phyloP scores from a whole-genome alignment of 2,888 invertebrate genomes.

The Bombylius discolor region DNA sequence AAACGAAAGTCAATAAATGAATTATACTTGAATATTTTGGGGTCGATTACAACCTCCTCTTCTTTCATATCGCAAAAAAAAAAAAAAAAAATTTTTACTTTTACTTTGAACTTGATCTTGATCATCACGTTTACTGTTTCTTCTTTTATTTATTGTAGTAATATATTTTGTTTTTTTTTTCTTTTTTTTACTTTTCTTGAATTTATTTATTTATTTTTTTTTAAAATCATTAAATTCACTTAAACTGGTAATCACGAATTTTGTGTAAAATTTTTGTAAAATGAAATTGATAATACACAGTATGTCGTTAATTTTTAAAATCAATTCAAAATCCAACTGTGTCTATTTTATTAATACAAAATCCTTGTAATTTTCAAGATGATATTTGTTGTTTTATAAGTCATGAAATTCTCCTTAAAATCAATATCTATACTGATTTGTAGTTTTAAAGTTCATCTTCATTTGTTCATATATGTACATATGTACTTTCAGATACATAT shows the following conservation, averaged over 20 bases:
- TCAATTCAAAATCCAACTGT: neutral
- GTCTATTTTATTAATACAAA: no score
- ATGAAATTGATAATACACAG: neutral
- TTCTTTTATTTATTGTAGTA: no score
- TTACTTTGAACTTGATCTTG: conserved; percentile 6
- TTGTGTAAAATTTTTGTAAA: neutral
- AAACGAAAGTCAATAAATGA: neutral
- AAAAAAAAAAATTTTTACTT: conserved; percentile 1
- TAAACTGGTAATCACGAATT: neutral
- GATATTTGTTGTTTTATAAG: no score
- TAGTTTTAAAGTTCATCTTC: no score
- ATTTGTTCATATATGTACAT: no score
- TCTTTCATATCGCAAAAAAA: neutral
- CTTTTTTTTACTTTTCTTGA: no score
- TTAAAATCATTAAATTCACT: no score
- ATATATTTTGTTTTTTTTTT: neutral
- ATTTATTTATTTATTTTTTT: neutral
- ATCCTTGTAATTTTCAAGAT: no score
- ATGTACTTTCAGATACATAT: no score
- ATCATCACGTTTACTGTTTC: neutral
- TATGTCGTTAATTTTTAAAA: no score
- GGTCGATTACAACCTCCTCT: neutral
- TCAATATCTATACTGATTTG: no score
- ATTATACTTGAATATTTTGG: neutral
- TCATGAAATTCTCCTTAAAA: no score